Evolutionary conservation across 2,113 vertebrate species (phyloP).

Genomic region (Megaleporinus macrocephalus): DNA sequence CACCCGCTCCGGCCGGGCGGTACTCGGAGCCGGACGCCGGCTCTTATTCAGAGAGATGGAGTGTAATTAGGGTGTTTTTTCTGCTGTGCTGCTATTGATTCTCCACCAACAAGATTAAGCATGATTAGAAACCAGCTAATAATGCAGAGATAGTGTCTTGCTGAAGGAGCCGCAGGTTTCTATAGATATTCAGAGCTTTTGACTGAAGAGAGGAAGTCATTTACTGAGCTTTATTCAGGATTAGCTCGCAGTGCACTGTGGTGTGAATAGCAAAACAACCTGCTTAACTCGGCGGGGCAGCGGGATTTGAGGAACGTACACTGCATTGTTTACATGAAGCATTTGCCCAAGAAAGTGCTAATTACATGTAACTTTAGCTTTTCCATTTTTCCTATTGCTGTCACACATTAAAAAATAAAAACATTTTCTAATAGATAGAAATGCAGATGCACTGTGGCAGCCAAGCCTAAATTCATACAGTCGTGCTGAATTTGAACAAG

Average conservation of each 20-base stretch:
- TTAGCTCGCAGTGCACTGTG: background rate
- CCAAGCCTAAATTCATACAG: no score
- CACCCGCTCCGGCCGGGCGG: background rate
- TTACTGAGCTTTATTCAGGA: conserved; percentile 28
- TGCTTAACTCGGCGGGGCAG: background rate
- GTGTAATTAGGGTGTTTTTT: background rate
- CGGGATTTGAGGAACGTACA: background rate
- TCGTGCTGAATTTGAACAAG: no score
- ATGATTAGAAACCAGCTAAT: conserved; percentile 72
- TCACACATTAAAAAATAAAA: no score
- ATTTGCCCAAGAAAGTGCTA: no score
- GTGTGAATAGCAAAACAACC: background rate
- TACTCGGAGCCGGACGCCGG: background rate
- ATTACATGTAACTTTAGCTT: no score
- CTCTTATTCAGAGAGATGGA: background rate
- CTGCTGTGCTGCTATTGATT: conserved; percentile 62
- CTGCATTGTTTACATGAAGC: no score
- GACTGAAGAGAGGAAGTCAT: conserved; percentile 24
- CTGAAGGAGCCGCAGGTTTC: conserved; percentile 56
- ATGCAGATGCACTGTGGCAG: no score
- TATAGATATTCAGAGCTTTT: conserved; percentile 21
- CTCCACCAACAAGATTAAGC: conserved; percentile 74
- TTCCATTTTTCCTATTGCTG: no score
- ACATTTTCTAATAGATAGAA: no score
- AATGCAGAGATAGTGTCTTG: conserved; percentile 58